Evolutionary conservation across 2,113 vertebrate species (phyloP), one percentile per base, ranked within the genome.

Genomic region (Microtus pennsylvanicus): DNA sequence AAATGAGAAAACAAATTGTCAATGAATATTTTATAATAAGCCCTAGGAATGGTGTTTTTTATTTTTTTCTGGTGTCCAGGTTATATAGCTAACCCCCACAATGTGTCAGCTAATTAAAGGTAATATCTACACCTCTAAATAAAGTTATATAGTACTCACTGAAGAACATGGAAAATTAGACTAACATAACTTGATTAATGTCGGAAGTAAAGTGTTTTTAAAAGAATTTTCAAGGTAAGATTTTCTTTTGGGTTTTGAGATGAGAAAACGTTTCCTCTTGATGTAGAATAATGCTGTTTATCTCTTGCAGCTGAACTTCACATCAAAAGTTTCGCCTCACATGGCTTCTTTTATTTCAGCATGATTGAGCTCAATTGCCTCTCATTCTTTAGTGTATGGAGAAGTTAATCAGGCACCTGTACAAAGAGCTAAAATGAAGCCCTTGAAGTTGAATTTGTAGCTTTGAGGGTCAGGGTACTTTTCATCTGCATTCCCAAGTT

Each of bases 351-450:
- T 95, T 85, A 95, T 86, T 98, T 97, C 83, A 82, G 87, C 69
- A n/a, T 96, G 93, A 96, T 96, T 97, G 95, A 28, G 85, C 94
- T 91, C 94, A 92, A 96, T 97, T 97, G 92, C 69, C 1, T 4
- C 58, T 74, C 95, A 42, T 96, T 97, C 91, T 97, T 96, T 63
- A 70, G 33, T 75, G 38, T 95, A 90, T 85, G 65, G 88, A 61
- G 89, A 93, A 94, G 94, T 97, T 97, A 97, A 90, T 98, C 97
- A 97, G 75, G n/a, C 35, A 35, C 42, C 92, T 90, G 83, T 97
- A 67, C 94, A 92, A 91, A 90, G 45, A 96, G 89, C 91, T 97
- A 78, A 97, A 98, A 92, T 95, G 55, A 98, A 95, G 86, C 65
- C 86, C 96, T 97, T 96, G 85, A 97, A 94, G 77, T 92, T 50